Base-by-base conservation (phyloP, 2,113 vertebrate species). In the Brachypteracias leptosomus region DNA sequence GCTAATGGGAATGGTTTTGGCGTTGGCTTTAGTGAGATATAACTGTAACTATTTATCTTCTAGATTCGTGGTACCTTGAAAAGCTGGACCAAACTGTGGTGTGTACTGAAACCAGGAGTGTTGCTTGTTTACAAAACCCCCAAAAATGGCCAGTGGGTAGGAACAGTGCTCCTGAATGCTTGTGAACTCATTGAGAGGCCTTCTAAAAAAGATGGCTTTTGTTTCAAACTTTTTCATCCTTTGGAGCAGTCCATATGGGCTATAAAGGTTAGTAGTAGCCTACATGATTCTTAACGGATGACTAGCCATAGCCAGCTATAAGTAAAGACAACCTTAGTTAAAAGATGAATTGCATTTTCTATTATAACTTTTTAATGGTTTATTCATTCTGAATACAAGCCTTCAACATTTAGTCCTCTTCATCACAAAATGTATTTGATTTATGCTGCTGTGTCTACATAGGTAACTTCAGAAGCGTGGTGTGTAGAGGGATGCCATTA, bases 51-150 rank as follows among this genome's bases (percentile, higher is more conserved):
- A 4, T 95, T 92, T 86, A 62, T 97, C 59, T 95, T 73, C 67
- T 96, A 99, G 99, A 99, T 99, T 95, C 99, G 99, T 68, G 99
- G 99, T 82, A 99, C 99, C 44, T 97, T 99, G 93, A 99, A 99
- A 98, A 99, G 99, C 97, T 99, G 99, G 99, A 99, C 99, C 92
- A 99, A 99, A 97, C 93, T 99, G 97, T 99, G 99, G 99, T 99
- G 99, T 92, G 99, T 99, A 87, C 97, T 99, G 97, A 99, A 99
- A 96, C 99, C 99, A 1, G 99, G 99, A 21, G 99, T 99, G 59
- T 97, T 99, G 70, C 98, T 99, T 88, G 99, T 99, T 97, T 99
- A 99, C 92, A 99, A 99, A 98, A 99, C 99, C 38, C 98, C 99
- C 70, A 99, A 99, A 97, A 99, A 99, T 52, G 99, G 99, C 52